A percentile compares a stretch with the other conserved stretches of the same genome.
Evolutionary conservation across 1,140 invertebrate species (phyloP).

Genomic region (Cataglyphis hispanica): DNA sequence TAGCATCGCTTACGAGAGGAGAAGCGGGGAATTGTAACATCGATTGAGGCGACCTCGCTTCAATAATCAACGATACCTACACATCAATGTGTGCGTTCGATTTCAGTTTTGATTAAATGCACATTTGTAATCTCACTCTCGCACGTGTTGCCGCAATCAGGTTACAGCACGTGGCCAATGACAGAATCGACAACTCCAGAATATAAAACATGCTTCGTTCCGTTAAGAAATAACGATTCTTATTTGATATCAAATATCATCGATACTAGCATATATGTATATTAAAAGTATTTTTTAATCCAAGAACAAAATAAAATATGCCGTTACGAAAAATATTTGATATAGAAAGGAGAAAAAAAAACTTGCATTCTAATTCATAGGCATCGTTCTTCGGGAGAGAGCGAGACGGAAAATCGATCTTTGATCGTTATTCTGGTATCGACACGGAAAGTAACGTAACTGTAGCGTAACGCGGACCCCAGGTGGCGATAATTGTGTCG

Average conservation of each 20-base stretch:
- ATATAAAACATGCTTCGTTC: background rate
- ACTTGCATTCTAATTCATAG: background rate
- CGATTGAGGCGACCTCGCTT: constrained; percentile 52
- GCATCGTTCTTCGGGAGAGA: constrained; percentile 11
- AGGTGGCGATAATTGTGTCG: constrained; percentile 69
- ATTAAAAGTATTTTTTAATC: background rate
- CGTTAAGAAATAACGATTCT: background rate
- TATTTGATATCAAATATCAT: background rate
- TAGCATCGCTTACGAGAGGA: background rate
- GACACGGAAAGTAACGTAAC: constrained; percentile 54
- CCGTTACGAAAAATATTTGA: background rate
- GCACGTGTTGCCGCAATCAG: constrained; percentile 46
- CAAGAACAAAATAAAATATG: background rate
- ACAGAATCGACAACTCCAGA: background rate
- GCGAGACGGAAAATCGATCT: constrained; percentile 17
- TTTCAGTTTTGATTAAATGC: constrained; percentile 38
- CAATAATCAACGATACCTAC: constrained; percentile 54
- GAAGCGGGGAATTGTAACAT: constrained; percentile 43
- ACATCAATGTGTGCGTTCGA: constrained; percentile 6
- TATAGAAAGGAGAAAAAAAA: background rate
- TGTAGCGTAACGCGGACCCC: constrained; percentile 29
- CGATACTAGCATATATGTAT: background rate
- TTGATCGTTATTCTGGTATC: constrained; percentile 18
- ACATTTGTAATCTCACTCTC: constrained; percentile 49
- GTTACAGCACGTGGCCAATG: constrained; percentile 14